Base-by-base conservation (phyloP, 2,888 invertebrate species). In the Diplazon laetatorius region DNA sequence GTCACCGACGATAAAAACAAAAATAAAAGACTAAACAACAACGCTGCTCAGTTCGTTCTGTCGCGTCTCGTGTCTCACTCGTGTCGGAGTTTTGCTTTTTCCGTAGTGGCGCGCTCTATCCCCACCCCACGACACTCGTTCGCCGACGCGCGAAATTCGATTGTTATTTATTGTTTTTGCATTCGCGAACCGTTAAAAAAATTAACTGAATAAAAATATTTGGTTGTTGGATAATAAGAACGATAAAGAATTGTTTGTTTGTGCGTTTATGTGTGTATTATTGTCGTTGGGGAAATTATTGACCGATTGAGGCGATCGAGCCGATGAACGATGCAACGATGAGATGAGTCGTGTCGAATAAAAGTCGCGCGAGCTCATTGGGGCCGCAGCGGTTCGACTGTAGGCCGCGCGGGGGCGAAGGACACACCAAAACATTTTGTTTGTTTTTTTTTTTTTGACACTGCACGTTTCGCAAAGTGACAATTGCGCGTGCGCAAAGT, bases 401-500 rank as follows among this genome's bases (percentile, higher is more conserved):
- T 5, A 30, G 6, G 6, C 30, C 30, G 6, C 30, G 30, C 2
- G 30, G n/a, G n/a, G n/a, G n/a, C n/a, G n/a, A n/a, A n/a, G n/a
- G n/a, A n/a, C n/a, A n/a, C n/a, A n/a, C n/a, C n/a, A n/a, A n/a
- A n/a, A n/a, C n/a, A n/a, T n/a, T n/a, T n/a, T n/a, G n/a, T n/a
- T 30, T 30, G 30, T 30, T 30, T 30, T 30, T 30, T 30, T 30
- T 59, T 48, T 37, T 10, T 22, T 30, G 4, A 12, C 8, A 55
- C n/a, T 22, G 18, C 16, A 62, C 30, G 25, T 42, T 42, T 5
- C 46, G 52, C 20, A n/a, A n/a, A n/a, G n/a, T n/a, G n/a, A n/a
- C n/a, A 55, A 50, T 37, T 37, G 71, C 55, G 78, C 72, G 72
- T 69, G 71, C 76, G 80, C 63, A 30, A 30, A 30, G 30, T 30